Evolutionary conservation across 2,113 vertebrate species (phyloP), one percentile per base, ranked within the genome.

Genomic region (Saimiri boliviensis): DNA sequence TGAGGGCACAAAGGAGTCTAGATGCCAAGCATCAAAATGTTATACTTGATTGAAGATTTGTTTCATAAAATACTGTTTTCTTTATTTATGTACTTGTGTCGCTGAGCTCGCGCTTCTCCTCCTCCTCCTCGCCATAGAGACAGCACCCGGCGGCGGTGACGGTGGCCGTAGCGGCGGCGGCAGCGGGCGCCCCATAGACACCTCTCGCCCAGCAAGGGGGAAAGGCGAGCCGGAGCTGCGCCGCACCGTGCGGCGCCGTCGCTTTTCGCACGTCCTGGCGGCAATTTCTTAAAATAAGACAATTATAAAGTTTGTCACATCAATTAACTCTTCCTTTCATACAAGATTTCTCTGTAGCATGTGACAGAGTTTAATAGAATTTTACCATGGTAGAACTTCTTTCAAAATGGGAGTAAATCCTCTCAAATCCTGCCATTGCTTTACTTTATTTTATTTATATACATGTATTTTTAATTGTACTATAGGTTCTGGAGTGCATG

Each of bases 1-100:
- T 99, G 99, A 99, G 99, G 96, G 98, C 98, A 98, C 99, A 98
- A 99, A 98, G 98, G 98, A 98, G 98, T 98, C 98, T 98, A 99
- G 98, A 98, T 98, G 98, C 97, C 98, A 98, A 98, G 98, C 98
- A 99, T 99, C 99, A 99, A 99, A 99, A 98, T 98, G 97, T 96
- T 98, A 97, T 77, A 98, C 98, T 97, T 98, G 97, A 98, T 89
- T 73, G 89, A 98, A 60, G 96, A 97, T 96, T 71, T 93, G 94
- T 98, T 98, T 98, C 98, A 98, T 98, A 98, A 98, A 98, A 97
- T 95, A 52, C 3, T 95, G 52, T 97, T 91, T 94, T 93, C 96
- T 94, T 98, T 73, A 98, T 49, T 93, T 97, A 52, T 30, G 32
- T 91, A 97, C 97, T 96, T 96, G 96, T 56, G 83, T 97, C 74